Evolutionary conservation across 2,113 vertebrate species (phyloP).

Genomic region (Perca schrenkii): DNA sequence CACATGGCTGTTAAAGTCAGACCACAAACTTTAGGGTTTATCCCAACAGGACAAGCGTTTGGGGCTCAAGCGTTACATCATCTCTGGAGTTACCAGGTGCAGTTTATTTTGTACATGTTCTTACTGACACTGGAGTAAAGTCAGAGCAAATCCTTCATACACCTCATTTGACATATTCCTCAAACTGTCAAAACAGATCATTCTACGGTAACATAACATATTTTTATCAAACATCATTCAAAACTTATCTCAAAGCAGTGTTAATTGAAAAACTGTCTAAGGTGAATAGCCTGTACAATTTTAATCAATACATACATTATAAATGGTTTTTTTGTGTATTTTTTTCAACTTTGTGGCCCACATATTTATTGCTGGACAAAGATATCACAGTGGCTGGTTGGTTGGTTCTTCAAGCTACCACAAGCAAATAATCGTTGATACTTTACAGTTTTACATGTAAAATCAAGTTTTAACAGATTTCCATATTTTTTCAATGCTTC

Average conservation of each 20-base stretch:
- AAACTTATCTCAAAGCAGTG: background rate
- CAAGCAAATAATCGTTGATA: constrained; percentile 15
- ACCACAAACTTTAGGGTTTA: background rate
- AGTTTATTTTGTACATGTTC: constrained; percentile 2
- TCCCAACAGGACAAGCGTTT: background rate
- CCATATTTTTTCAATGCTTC: background rate
- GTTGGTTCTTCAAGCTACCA: constrained; percentile 20
- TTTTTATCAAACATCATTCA: constrained; percentile 19
- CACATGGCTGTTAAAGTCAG: background rate
- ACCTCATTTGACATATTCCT: background rate
- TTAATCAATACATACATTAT: background rate
- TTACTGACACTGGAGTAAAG: constrained; percentile 26
- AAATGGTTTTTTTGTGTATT: background rate
- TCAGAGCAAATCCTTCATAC: constrained; percentile 7
- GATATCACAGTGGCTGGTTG: constrained; percentile 9
- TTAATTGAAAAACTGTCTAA: constrained; percentile 21
- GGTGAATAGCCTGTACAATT: constrained; percentile 5
- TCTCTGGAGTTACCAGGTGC: background rate
- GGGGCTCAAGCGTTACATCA: background rate
- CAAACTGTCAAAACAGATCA: background rate
- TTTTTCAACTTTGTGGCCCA: background rate
- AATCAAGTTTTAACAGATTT: constrained; percentile 41
- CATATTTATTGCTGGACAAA: constrained; percentile 11
- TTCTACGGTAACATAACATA: background rate
- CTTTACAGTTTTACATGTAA: constrained; percentile 5